Conservation (phyloP, 2,888 invertebrate genomes). For the Oxytorus armatus region DNA sequence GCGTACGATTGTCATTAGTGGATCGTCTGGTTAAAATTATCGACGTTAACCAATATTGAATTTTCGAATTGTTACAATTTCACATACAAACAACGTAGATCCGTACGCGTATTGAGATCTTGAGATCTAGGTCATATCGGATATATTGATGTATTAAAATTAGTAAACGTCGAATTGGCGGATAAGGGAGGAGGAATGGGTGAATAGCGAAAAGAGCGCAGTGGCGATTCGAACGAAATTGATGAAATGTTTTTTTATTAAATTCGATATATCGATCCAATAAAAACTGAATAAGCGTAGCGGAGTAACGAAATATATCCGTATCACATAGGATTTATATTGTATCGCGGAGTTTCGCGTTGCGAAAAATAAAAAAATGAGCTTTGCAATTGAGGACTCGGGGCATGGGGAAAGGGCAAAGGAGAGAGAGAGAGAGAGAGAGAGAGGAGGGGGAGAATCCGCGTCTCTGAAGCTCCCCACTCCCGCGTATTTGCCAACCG, state of each 20-base stretch:
- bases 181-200: constrained; percentile 36
- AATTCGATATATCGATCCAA: constrained; percentile 44
- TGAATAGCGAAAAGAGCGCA: constrained; percentile 4
- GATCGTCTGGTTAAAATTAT: not conserved
- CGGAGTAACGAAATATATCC: not conserved
- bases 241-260: constrained; percentile 28
- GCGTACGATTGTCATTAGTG: constrained; percentile 45
- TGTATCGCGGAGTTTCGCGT: constrained; percentile 26
- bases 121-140: not conserved
- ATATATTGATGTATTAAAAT: constrained; percentile 9
- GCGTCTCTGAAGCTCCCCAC: constrained; percentile 71
- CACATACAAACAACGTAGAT: not conserved
- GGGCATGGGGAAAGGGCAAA: constrained; percentile 59
- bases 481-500: constrained; percentile 59
- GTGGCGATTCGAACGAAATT: constrained; percentile 13
- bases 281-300: constrained; percentile 48
- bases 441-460: constrained; percentile 50
- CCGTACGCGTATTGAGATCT: not conserved
- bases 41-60: constrained; percentile 18
- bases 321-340: constrained; percentile 27
- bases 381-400: constrained; percentile 56
- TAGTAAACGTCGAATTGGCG: not conserved
- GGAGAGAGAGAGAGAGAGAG: constrained; percentile 49
- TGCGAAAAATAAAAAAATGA: constrained; percentile 37
- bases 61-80: not conserved